Evolutionary conservation across 2,888 invertebrate species (phyloP).

Genomic region (Ectemnius continuus): DNA sequence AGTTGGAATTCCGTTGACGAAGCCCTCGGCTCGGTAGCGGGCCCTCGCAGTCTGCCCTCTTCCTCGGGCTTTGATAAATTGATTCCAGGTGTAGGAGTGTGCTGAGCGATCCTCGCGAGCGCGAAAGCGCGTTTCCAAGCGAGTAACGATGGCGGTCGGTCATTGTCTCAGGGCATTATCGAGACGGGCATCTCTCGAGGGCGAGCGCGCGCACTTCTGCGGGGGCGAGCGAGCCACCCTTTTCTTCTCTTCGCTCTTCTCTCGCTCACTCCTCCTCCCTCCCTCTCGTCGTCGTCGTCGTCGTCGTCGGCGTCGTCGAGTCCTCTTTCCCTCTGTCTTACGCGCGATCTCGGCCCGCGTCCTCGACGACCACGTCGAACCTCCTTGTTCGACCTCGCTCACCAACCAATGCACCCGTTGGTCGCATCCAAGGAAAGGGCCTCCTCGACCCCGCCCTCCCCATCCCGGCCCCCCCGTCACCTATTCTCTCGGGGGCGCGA

Average conservation of each 20-base stretch:
- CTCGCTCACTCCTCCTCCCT: conserved; percentile 16
- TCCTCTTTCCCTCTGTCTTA: conserved; percentile 20
- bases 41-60: conserved; percentile 12
- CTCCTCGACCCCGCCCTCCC: not conserved
- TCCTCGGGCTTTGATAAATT: conserved; percentile 60
- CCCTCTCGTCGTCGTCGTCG: conserved; percentile 37
- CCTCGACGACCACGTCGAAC: conserved; percentile 26
- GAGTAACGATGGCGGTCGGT: conserved; percentile 72
- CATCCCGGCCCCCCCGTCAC: conserved; percentile 36
- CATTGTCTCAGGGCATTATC: conserved; percentile 72
- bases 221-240: conserved; percentile 66
- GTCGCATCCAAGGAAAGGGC: conserved; percentile 44
- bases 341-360: conserved; percentile 27
- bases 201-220: conserved; percentile 63
- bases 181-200: conserved; percentile 71
- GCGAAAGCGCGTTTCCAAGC: conserved; percentile 63
- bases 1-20: conserved; percentile 48
- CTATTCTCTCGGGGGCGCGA: conserved; percentile 68
- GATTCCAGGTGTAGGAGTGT: conserved; percentile 61
- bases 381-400: conserved; percentile 42
- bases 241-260: conserved; percentile 19
- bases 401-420: conserved; percentile 38
- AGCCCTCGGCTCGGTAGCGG: conserved; percentile 22
- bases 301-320: conserved; percentile 29
- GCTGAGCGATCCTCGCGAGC: conserved; percentile 34